A percentile compares a stretch with the other conserved stretches of the same genome.
phyloP scores from a whole-genome alignment of 2,113 vertebrate species.

The Lates calcarifer region DNA sequence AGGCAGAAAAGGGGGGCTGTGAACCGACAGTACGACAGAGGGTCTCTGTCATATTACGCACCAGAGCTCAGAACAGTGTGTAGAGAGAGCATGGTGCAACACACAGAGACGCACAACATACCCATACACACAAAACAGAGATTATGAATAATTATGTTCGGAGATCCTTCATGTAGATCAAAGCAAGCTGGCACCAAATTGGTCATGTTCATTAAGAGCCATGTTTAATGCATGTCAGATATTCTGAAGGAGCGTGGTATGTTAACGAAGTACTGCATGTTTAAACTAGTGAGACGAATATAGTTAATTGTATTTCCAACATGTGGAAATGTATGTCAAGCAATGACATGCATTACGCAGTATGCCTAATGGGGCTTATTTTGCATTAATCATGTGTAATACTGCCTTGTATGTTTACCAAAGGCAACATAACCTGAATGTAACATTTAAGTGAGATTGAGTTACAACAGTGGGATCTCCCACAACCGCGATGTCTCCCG shows the following conservation, averaged over 20 bases:
- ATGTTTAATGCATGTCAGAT: slow-evolving; percentile 83
- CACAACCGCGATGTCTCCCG: slow-evolving; percentile 18
- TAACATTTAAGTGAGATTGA: slow-evolving; percentile 10
- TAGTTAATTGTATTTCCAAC: slow-evolving; percentile 49
- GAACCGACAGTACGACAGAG: slow-evolving; percentile 38
- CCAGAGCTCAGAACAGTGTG: slow-evolving; percentile 24
- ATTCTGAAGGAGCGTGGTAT: slow-evolving; percentile 52
- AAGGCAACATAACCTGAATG: slow-evolving; percentile 6
- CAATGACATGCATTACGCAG: background rate
- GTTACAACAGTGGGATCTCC: background rate
- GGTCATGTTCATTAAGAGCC: slow-evolving; percentile 74
- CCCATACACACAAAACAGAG: slow-evolving; percentile 48
- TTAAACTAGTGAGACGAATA: slow-evolving; percentile 49
- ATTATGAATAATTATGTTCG: slow-evolving; percentile 76
- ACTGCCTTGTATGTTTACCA: slow-evolving; percentile 8
- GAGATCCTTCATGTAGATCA: slow-evolving; percentile 76
- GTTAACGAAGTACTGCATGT: slow-evolving; percentile 62
- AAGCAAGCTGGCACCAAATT: slow-evolving; percentile 71
- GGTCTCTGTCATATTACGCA: slow-evolving; percentile 30
- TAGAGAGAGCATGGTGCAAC: slow-evolving; percentile 29
- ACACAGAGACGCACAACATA: slow-evolving; percentile 38
- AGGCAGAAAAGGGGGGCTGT: slow-evolving; percentile 4
- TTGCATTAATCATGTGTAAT: slow-evolving; percentile 17
- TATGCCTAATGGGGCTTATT: background rate
- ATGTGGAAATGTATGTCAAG: slow-evolving; percentile 20